Evolutionary conservation across 2,888 invertebrate species (phyloP), one percentile per base, ranked within the genome.

Genomic region (Ptychoptera contaminata): DNA sequence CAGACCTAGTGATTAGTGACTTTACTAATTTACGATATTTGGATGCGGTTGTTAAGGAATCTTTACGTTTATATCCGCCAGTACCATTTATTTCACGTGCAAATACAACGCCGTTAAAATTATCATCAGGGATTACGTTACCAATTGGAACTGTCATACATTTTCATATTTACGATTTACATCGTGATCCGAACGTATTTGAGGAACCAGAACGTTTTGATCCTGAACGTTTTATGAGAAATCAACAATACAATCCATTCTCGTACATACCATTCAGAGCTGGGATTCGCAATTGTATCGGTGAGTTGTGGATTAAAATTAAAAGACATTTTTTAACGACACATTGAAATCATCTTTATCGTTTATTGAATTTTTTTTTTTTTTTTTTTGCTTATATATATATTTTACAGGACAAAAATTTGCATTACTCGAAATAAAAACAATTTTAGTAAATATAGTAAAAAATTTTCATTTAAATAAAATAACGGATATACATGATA

Each of bases 221-320:
- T 53, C 68, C 68, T 0, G 56, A 53, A 67, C 63, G 83, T 49
- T 84, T 84, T 60, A 56, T 77, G 35, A 71, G 71, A 51, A 58
- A 63, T 10, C 47, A 54, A 2, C 58, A 60, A 16, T 64, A 77
- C 30, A 77, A 80, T 61, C 74, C 76, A 0, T 80, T 71, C 50
- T 68, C 74, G 0, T 80, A 72, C 54, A 68, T 79, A 45, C 79
- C 79, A 0, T 80, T 80, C 49, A 79, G 79, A 55, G 79, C 77
- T 1, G 79, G 79, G 2, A 73, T 74, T 0, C 68, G 79, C 23
- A 79, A 79, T 58, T 80, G 79, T 52, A 77, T 79, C 50, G 79
- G 77, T 76, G 63, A 55, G 54, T 45, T 35, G 23, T 34, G n/a
- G 41, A 40, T 30, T 30, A 29, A n/a, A n/a, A n/a, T n/a, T n/a